Base-by-base conservation (phyloP, 1,140 invertebrate genomes). In the Pseudoatta argentina region DNA sequence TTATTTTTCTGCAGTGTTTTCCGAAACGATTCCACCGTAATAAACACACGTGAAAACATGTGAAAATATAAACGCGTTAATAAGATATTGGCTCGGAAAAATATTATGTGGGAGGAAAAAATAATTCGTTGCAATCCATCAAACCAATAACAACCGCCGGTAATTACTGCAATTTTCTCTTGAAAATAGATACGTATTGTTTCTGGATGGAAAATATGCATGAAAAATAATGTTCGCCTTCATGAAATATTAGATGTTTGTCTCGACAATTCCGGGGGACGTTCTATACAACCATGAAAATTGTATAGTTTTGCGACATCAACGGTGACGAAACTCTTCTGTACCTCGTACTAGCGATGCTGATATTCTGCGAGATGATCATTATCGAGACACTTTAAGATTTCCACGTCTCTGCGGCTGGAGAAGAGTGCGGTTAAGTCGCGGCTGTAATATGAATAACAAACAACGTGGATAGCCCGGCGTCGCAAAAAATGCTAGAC, bases 301-400 rank as follows among this genome's bases (percentile, higher is more conserved):
- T 59, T n/a, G n/a, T 82, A 72, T 3, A 2, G 0, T 63, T 10
- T 51, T 18, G 64, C 57, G 7, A 51, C 55, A 73, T 44, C 3
- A 16, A 8, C 24, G n/a, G 30, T 73, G 67, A 73, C 55, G 69
- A 73, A 82, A 75, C 55, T 61, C 24, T 61, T 48, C 18, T 48
- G 7, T 21, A 73, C 18, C 21, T 21, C 34, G n/a, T 51, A n/a
- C 79, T 18, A 53, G 24, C 39, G 55, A 5, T 44, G 57, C n/a
- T 51, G 55, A 27, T 75, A 73, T 75, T 75, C n/a, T 21, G 7
- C 39, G 21, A 34, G 69, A 72, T 61, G 79, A 63, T 73, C 14
- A 83, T 75, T 83, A 83, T 83, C 79, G 44, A 63, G 39, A 73
- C 69, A 83, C 14, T 83, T 83, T 83, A 83, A 73, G 53, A 44